Conservation (phyloP, 2,797 vertebrate species). For the Chaunax sp. region DNA sequence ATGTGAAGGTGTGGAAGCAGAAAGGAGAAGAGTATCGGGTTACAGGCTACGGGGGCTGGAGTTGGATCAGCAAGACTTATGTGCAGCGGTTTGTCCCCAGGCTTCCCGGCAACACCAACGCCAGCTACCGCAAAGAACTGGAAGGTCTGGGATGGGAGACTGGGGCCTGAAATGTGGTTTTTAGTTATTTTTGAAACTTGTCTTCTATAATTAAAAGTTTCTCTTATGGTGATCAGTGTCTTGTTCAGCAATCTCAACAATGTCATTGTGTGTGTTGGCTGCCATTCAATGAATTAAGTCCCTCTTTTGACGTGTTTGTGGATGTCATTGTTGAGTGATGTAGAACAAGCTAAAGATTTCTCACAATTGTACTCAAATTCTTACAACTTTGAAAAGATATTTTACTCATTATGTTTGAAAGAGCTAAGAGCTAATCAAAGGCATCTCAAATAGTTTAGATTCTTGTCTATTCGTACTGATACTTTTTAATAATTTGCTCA, state of each 20-base stretch:
- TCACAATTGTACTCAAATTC: not conserved
- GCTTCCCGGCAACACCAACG: constrained; percentile 96
- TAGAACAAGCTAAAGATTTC: not conserved
- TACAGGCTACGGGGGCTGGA: constrained; percentile 98
- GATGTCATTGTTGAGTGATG: constrained; percentile 5
- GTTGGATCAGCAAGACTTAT: constrained; percentile 96
- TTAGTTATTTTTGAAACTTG: constrained; percentile 26
- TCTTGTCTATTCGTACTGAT: not conserved
- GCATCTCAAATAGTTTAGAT: constrained; percentile 7
- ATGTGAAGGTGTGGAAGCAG: constrained; percentile 95
- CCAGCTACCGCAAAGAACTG: constrained; percentile 90
- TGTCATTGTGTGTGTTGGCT: constrained; percentile 20
- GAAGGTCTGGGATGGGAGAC: constrained; percentile 82
- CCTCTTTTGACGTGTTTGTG: constrained; percentile 14
- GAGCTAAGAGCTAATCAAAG: not conserved
- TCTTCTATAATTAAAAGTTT: constrained; percentile 26
- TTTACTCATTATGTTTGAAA: not conserved
- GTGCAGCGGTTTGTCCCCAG: constrained; percentile 91
- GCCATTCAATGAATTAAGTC: not conserved
- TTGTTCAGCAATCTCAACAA: constrained; percentile 11
- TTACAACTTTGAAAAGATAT: not conserved
- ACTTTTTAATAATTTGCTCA: not conserved
- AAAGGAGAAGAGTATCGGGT: constrained; percentile 98
- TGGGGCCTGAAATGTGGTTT: constrained; percentile 20
- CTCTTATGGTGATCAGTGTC: constrained; percentile 27